phyloP scores from a whole-genome alignment of 1,140 invertebrate genomes.

The Macrotrachela quadricornifera region DNA sequence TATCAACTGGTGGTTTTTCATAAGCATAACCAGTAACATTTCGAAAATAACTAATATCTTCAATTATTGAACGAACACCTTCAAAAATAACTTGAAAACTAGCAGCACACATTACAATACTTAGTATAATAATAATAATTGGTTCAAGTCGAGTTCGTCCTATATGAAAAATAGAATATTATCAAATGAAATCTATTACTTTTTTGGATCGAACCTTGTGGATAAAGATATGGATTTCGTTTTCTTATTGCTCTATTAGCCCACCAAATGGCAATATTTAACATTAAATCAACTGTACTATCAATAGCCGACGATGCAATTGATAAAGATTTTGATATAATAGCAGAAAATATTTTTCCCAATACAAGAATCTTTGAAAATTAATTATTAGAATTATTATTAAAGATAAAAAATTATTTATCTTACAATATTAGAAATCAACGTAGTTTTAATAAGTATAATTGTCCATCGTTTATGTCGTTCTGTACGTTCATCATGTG shows the following conservation, averaged over 20 bases:
- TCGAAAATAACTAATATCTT: too few species aligned
- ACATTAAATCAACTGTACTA: conserved; percentile 29
- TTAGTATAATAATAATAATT: not conserved
- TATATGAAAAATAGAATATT: not conserved
- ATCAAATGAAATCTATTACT: too few species aligned
- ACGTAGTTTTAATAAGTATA: too few species aligned
- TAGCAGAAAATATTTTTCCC: conserved; percentile 27
- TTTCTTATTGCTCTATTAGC: conserved; percentile 25
- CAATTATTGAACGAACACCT: too few species aligned
- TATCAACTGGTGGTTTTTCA: too few species aligned
- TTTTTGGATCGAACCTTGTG: conserved; percentile 16
- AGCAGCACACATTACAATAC: not conserved
- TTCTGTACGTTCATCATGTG: too few species aligned
- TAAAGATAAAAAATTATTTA: not conserved
- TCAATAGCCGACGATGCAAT: conserved; percentile 33
- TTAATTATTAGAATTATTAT: not conserved
- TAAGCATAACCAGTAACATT: too few species aligned
- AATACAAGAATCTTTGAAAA: conserved; percentile 19
- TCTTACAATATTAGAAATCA: too few species aligned
- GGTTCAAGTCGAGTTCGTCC: not conserved
- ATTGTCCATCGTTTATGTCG: too few species aligned
- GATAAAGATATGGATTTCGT: conserved; percentile 30
- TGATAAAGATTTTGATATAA: conserved; percentile 31
- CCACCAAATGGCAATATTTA: conserved; percentile 30
- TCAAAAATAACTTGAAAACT: too few species aligned